A percentile compares a stretch with the other conserved stretches of the same genome.
These are phyloP conservation scores for Syngnathus acus DNA, from an alignment of 2,797 vertebrate genomes.

Conservation along the genomic window DNA sequence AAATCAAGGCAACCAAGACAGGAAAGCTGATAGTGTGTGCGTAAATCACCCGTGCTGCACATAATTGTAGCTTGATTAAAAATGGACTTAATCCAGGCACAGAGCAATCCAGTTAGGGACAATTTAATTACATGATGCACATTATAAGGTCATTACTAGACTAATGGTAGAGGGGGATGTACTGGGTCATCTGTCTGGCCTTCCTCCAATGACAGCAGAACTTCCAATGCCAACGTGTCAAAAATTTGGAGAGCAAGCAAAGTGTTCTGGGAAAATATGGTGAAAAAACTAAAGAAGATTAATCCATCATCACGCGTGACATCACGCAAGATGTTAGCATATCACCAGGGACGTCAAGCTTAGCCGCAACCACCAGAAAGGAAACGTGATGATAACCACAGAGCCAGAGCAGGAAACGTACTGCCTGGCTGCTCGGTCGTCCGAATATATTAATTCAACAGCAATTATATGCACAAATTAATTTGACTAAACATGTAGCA, in stretches of 20 bases:
- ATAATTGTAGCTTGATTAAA: slow-evolving; percentile 13
- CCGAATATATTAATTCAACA: background rate
- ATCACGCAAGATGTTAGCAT: background rate
- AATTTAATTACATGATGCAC: slow-evolving; percentile 34
- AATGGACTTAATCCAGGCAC: slow-evolving; percentile 13
- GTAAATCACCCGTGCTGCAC: slow-evolving; percentile 3
- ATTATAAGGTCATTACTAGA: slow-evolving; percentile 41
- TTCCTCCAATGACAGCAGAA: background rate
- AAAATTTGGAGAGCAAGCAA: background rate
- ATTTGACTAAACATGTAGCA: too few relatives aligned
- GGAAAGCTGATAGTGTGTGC: slow-evolving; percentile 6
- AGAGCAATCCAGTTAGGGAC: slow-evolving; percentile 9
- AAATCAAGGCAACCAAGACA: slow-evolving; percentile 28
- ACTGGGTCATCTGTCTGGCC: slow-evolving; percentile 19
- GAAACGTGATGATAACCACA: background rate
- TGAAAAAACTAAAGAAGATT: background rate
- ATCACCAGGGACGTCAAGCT: background rate
- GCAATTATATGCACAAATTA: too few relatives aligned
- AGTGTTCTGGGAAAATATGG: background rate
- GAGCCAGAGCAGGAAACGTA: background rate
- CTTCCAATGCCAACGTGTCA: background rate
- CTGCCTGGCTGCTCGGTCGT: background rate
- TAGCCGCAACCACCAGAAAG: background rate
- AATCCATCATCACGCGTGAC: background rate
- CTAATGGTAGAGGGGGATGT: slow-evolving; percentile 23